Conservation (phyloP, 2,888 invertebrate species). For the Xanthia icteritia region DNA sequence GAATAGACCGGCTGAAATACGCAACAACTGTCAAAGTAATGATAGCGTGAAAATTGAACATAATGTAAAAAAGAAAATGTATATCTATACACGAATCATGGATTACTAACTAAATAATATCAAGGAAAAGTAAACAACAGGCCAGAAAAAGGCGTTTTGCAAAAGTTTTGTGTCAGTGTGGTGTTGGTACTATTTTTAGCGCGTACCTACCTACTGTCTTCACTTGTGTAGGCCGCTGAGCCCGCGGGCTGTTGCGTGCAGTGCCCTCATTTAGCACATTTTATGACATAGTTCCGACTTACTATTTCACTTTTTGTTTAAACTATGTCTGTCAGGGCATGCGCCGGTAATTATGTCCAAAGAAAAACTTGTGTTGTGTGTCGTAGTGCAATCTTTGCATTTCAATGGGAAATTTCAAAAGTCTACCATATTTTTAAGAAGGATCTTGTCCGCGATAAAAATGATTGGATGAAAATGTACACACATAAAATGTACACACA, state of each 20-base stretch:
- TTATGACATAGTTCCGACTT: constrained; percentile 87
- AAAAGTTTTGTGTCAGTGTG: constrained; percentile 69
- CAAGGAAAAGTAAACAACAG: constrained; percentile 61
- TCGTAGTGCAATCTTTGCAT: constrained; percentile 56
- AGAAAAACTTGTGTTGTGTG: constrained; percentile 63
- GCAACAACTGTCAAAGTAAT: not conserved
- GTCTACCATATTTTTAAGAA: not conserved
- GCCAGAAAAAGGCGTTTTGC: constrained; percentile 64
- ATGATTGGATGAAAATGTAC: not conserved
- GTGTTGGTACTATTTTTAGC: constrained; percentile 75
- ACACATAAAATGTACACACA: too few species aligned
- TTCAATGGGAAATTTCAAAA: constrained; percentile 36
- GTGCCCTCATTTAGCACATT: constrained; percentile 84
- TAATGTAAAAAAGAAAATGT: constrained; percentile 45
- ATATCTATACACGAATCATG: constrained; percentile 29
- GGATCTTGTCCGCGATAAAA: not conserved
- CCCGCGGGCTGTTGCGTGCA: constrained; percentile 80
- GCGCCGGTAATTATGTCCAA: constrained; percentile 68
- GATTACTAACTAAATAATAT: constrained; percentile 58
- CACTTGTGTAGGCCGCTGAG: constrained; percentile 70
- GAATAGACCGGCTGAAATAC: too few species aligned
- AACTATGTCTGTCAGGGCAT: constrained; percentile 80
- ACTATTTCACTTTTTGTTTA: constrained; percentile 89
- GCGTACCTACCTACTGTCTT: constrained; percentile 69
- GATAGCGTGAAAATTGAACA: constrained; percentile 49